These are phyloP conservation scores for Eriocheir sinensis DNA, from an alignment of 1,140 invertebrate genomes.

Conservation along the genomic window DNA sequence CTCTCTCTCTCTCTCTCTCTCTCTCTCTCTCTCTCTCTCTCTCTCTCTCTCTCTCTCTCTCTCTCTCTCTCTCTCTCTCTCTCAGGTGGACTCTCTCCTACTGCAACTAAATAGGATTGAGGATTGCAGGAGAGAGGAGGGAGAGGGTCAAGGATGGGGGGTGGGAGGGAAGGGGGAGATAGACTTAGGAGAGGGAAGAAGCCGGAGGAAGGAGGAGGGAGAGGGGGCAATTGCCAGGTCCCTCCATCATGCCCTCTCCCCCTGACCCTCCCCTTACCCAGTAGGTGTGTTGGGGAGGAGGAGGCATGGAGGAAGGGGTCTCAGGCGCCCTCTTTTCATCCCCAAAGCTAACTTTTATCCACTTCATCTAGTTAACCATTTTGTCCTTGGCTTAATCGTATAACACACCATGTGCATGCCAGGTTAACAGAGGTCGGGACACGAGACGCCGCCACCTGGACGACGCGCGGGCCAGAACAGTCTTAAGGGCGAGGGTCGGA, in stretches of 20 bases:
- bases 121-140: too few species aligned
- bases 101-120: neutral
- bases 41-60: slow-evolving; percentile 54
- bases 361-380: slow-evolving; percentile 77
- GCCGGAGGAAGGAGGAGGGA: neutral
- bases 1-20: slow-evolving; percentile 39
- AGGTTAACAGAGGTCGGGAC: slow-evolving; percentile 73
- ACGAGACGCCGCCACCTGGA: slow-evolving; percentile 67
- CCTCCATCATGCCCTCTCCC: too few species aligned
- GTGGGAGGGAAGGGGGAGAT: too few species aligned
- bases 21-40: slow-evolving; percentile 44
- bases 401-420: slow-evolving; percentile 77
- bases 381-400: slow-evolving; percentile 78
- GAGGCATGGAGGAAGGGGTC: slow-evolving; percentile 34
- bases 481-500: neutral
- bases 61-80: neutral
- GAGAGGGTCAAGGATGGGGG: too few species aligned
- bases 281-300: neutral
- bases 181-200: neutral
- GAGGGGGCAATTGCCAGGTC: too few species aligned
- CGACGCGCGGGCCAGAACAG: neutral
- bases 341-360: slow-evolving; percentile 72
- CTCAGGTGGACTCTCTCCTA: neutral
- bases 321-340: slow-evolving; percentile 70
- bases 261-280: neutral